Conservation (phyloP, 2,888 invertebrate species). For the Drosophila formosana region DNA sequence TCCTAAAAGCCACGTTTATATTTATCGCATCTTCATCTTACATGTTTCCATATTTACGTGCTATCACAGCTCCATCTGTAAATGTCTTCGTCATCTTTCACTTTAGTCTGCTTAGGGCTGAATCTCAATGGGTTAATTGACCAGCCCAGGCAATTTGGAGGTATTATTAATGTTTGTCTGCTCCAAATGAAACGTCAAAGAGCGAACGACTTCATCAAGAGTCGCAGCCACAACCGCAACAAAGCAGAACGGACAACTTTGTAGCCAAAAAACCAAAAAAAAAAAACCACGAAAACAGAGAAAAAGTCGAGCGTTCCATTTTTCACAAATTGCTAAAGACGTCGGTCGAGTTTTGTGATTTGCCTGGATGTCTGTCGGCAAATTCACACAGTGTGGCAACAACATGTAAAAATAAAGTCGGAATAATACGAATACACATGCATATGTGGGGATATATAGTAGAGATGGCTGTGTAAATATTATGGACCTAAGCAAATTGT, state of each 20-base stretch:
- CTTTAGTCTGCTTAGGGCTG: background rate
- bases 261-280: conserved; percentile 9
- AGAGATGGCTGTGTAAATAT: conserved; percentile 16
- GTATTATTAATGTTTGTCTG: conserved; percentile 49
- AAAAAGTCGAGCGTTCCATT: conserved; percentile 30
- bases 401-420: conserved; percentile 49
- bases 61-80: background rate
- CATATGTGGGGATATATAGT: background rate
- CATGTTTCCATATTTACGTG: background rate
- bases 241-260: conserved; percentile 30
- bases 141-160: conserved; percentile 38
- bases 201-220: conserved; percentile 30
- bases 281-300: background rate
- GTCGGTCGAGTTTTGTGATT: conserved; percentile 22
- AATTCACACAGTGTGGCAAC: conserved; percentile 70
- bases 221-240: background rate
- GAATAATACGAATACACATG: background rate
- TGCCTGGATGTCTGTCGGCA: conserved; percentile 54
- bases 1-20: background rate
- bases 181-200: conserved; percentile 46
- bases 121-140: conserved; percentile 51
- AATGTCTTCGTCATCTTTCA: background rate
- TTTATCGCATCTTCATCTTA: background rate
- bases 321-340: conserved; percentile 39
- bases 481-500: conserved; percentile 60